These are phyloP conservation scores for Diogma glabrata DNA, from an alignment of 2,888 invertebrate species.

Conservation along the genomic window DNA sequence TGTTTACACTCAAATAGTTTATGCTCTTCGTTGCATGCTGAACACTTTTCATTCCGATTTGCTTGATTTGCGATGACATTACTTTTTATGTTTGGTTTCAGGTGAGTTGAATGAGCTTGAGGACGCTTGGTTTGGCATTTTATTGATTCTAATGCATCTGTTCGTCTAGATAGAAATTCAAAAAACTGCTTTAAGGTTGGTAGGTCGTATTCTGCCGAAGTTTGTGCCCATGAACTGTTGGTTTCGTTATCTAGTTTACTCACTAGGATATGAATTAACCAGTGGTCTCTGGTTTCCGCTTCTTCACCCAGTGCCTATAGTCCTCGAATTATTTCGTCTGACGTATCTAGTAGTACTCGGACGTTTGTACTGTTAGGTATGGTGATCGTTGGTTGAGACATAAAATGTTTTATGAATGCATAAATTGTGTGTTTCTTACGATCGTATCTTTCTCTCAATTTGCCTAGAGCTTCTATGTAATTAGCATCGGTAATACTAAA, in stretches of 20 bases:
- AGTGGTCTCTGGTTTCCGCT: background rate
- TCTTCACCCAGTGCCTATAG: background rate
- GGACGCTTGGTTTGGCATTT: background rate
- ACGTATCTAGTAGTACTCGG: background rate
- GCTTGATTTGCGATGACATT: background rate
- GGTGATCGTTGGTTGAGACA: background rate
- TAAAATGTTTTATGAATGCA: background rate
- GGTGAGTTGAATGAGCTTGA: background rate
- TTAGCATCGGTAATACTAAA: background rate
- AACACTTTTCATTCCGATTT: background rate
- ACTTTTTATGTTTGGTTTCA: background rate
- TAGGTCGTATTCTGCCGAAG: background rate
- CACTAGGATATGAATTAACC: background rate
- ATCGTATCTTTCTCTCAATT: background rate
- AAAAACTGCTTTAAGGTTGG: background rate
- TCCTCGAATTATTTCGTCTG: background rate
- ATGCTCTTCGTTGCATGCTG: background rate
- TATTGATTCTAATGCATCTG: background rate
- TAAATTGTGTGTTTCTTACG: background rate
- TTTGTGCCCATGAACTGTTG: background rate
- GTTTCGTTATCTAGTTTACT: background rate
- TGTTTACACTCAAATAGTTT: background rate
- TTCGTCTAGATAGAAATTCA: background rate
- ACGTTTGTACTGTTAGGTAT: background rate
- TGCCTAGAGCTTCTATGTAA: background rate